These are phyloP conservation scores for Galleria mellonella DNA, from an alignment of 1,140 invertebrate species.

Conservation along the genomic window DNA sequence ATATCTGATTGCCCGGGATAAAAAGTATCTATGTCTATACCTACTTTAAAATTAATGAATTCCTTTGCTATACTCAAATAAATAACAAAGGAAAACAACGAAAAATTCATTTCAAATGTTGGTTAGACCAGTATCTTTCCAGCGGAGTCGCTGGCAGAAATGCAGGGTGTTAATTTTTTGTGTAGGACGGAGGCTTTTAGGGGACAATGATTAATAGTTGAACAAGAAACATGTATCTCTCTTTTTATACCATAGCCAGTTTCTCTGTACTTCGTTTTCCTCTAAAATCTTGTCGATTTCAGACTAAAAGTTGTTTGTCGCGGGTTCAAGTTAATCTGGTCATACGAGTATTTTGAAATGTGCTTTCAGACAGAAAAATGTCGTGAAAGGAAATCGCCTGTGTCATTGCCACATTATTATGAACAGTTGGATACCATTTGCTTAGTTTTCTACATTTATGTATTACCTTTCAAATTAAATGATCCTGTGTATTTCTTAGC, in stretches of 20 bases:
- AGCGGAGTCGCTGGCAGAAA: constrained; percentile 21
- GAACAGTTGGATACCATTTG: not conserved
- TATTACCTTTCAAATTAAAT: too few relatives aligned
- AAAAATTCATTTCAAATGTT: too few relatives aligned
- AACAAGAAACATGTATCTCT: constrained; percentile 34
- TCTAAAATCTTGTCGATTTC: not conserved
- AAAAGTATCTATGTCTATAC: too few relatives aligned
- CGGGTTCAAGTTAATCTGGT: constrained; percentile 4
- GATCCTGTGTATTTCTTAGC: too few relatives aligned
- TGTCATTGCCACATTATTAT: constrained; percentile 17
- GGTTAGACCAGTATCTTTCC: not conserved
- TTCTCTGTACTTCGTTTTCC: not conserved
- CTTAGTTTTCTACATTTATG: too few relatives aligned
- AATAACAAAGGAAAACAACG: too few relatives aligned
- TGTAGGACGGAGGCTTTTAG: constrained; percentile 44
- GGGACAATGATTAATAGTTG: constrained; percentile 49
- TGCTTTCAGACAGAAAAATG: constrained; percentile 12
- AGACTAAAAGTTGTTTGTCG: not conserved
- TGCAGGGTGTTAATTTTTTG: constrained; percentile 49
- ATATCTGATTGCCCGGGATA: too few relatives aligned
- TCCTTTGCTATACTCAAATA: too few relatives aligned
- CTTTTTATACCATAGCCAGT: constrained; percentile 19
- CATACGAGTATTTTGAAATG: constrained; percentile 11
- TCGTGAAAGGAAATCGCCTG: constrained; percentile 14
- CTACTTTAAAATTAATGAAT: too few relatives aligned